phyloP scores from a whole-genome alignment of 2,797 vertebrate genomes.

The Lepus townsendii region DNA sequence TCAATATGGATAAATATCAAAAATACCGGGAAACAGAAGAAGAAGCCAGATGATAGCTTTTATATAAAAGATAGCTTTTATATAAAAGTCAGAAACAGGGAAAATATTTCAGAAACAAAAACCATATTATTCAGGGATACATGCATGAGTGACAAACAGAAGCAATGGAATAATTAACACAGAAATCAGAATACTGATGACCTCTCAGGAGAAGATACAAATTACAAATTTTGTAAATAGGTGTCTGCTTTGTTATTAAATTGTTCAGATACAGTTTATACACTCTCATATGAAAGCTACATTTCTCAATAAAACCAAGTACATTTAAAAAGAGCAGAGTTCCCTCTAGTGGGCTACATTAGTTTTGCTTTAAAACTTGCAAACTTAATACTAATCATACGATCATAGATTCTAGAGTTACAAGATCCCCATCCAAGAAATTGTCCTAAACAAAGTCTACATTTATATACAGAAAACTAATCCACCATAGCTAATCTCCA shows the following conservation, averaged over 20 bases:
- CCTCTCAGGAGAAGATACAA: background rate
- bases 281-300: background rate
- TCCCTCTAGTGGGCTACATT: slow-evolving; percentile 67
- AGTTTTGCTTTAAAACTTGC: slow-evolving; percentile 23
- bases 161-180: background rate
- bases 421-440: background rate
- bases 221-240: background rate
- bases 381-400: background rate
- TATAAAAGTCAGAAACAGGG: slow-evolving; percentile 5
- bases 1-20: background rate
- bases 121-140: slow-evolving; percentile 9
- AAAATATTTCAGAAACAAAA: slow-evolving; percentile 38
- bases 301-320: slow-evolving; percentile 36
- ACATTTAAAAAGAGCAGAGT: slow-evolving; percentile 43
- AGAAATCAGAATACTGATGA: background rate
- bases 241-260: background rate
- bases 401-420: slow-evolving; percentile 31
- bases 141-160: background rate
- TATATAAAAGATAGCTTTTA: background rate
- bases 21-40: slow-evolving; percentile 44
- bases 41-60: background rate
- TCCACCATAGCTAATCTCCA: background rate
- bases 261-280: background rate
- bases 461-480: background rate
- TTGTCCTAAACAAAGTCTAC: background rate